Percentiles rank a stretch among this genome's conserved stretches.
phyloP scores from a whole-genome alignment of 2,888 invertebrate species.

The Scaptomyza parva region DNA sequence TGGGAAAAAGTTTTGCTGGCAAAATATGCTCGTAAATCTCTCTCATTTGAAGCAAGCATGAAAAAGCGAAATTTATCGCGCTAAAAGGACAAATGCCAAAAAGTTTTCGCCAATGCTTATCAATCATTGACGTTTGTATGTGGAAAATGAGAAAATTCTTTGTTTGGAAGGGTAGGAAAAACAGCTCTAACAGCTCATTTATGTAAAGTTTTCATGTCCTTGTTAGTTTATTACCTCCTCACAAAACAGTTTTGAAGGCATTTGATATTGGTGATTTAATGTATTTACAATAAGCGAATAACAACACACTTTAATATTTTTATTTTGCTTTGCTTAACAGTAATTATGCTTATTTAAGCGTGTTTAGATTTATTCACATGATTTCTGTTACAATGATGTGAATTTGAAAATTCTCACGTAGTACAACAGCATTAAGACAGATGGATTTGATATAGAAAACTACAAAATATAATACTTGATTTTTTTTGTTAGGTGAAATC shows the following conservation, averaged over 20 bases:
- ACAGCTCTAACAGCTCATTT: constrained; percentile 21
- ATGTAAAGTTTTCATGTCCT: constrained; percentile 26
- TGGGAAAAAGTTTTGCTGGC: constrained; percentile 58
- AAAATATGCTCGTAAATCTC: constrained; percentile 79
- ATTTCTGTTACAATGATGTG: neutral
- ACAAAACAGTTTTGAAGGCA: constrained; percentile 3
- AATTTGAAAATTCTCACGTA: neutral
- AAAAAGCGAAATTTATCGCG: constrained; percentile 71
- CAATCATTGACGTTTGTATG: constrained; percentile 69
- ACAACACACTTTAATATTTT: neutral
- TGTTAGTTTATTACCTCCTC: constrained; percentile 12
- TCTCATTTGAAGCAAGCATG: constrained; percentile 56
- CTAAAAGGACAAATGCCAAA: constrained; percentile 69
- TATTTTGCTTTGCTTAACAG: neutral
- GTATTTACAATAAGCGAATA: neutral
- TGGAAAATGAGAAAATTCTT: constrained; percentile 12
- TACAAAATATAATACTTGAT: too few relatives aligned
- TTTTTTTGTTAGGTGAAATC: too few relatives aligned
- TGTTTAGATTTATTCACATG: neutral
- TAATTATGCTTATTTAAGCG: neutral
- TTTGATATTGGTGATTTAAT: neutral
- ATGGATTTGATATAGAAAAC: too few relatives aligned
- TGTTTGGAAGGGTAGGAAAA: constrained; percentile 1
- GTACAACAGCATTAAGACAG: too few relatives aligned
- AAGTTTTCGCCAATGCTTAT: constrained; percentile 70